Evolutionary conservation across 1,140 invertebrate species (phyloP), one percentile per base, ranked within the genome.

Genomic region (Acromyrmex echinatior): DNA sequence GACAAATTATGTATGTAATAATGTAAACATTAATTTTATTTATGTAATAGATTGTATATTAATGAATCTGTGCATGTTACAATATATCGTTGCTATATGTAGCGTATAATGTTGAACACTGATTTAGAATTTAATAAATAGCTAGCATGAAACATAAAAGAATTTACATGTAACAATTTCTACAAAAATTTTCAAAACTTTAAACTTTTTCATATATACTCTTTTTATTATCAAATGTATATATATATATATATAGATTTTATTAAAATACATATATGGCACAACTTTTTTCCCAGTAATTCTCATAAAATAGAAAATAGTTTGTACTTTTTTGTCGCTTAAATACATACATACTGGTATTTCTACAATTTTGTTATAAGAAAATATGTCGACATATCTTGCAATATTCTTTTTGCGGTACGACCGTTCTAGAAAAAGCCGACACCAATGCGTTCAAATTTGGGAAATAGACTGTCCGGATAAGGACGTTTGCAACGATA

Each of bases 391-490:
- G 18, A 62, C 7, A 9, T 65, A 63, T 3, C 1, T n/a, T 70
- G 63, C 31, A 39, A 56, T 70, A 31, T 70, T 68, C 21, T 58
- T 21, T 56, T 31, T 0, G n/a, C 31, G n/a, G 9, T 5, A 25
- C n/a, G 25, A 56, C 4, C 51, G 60, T 79, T 39, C 18, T 49
- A 7, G 35, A 76, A 74, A 63, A 49, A 58, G n/a, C 9, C 31
- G 16, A 70, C 31, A 12, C 16, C 14, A 45, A 68, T 9, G 56
- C 70, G 39, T 76, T 51, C n/a, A 82, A 49, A 35, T 73, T 81
- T 58, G 31, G 35, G 70, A 73, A 81, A 81, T 84, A 84, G 39
- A 28, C 49, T 51, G 70, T 71, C n/a, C 56, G 70, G 39, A 73
- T 73, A 82, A 25, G 56, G 39, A 84, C 60, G 25, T 58, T 60